Base-by-base conservation (phyloP, 2,797 vertebrate genomes). In the Hoplostethus mediterraneus region DNA sequence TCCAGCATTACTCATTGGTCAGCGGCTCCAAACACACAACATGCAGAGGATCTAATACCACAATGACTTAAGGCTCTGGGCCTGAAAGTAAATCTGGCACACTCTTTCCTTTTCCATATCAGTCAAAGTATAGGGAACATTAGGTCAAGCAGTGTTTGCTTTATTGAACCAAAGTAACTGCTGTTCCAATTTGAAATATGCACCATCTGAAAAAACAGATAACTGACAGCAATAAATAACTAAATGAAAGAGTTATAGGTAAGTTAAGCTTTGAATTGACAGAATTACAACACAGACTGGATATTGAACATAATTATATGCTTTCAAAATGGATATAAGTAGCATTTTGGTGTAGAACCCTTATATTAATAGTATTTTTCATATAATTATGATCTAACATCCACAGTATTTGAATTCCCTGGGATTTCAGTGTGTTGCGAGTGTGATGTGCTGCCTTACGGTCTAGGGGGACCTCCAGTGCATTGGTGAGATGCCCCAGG, bases 381-480 rank as follows among this genome's bases (percentile, higher is more conserved):
- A 28, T 28, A 28, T 28, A 2, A 28, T 7, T 14, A 56, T 28
- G 2, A 42, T 6, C 38, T 28, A 2, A 31, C 3, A 60, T 30
- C 4, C 25, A 31, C 51, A 28, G 40, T 1, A 48, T 54, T 30
- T 47, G 45, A 42, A 52, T 16, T 9, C 12, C 28, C 30, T 31
- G 16, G 52, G 31, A 56, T 30, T n/a, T 12, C 5, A 62, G n/a
- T 21, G 38, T 42, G 44, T 56, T 25, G 14, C 65, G 54, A 16
- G n/a, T 36, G 67, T 55, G 63, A 14, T 75, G 6, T 66, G 87
- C 31, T 38, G 62, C 93, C 98, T 98, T 95, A 99, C 98, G 94
- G 90, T 99, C 97, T 78, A 98, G 95, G 80, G 98, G 98, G 83
- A 99, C 98, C 64, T 99, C 97, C 93, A 99, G 79, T 0, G 97